A percentile compares a stretch with the other conserved stretches of the same genome.
phyloP scores from a whole-genome alignment of 2,113 vertebrate genomes.

The Zootoca vivipara region DNA sequence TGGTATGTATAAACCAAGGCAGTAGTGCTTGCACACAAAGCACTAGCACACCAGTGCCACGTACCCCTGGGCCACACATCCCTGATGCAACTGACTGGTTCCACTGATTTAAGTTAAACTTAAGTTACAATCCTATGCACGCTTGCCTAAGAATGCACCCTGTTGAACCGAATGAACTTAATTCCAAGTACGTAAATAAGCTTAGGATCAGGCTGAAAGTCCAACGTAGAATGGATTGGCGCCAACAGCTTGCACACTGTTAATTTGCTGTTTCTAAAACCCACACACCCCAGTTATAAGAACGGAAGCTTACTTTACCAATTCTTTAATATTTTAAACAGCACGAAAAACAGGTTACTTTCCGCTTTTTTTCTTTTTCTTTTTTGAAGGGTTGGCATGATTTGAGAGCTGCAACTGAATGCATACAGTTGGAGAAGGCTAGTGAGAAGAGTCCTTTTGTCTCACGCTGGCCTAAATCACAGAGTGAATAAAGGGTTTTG shows the following conservation, averaged over 20 bases:
- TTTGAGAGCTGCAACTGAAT: slow-evolving; percentile 70
- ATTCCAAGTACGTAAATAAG: background rate
- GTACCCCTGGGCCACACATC: background rate
- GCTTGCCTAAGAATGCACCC: background rate
- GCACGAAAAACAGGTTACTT: background rate
- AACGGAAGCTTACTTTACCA: background rate
- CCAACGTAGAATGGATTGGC: background rate
- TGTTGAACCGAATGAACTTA: background rate
- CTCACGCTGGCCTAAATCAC: slow-evolving; percentile 66
- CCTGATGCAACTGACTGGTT: background rate
- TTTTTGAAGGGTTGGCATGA: slow-evolving; percentile 48
- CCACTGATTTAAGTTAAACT: background rate
- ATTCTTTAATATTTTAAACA: background rate
- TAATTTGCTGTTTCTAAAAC: background rate
- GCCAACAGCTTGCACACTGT: background rate
- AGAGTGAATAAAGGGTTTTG: slow-evolving; percentile 75
- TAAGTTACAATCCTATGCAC: background rate
- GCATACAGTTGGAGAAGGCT: slow-evolving; percentile 55
- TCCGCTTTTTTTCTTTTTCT: background rate
- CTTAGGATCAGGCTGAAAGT: background rate
- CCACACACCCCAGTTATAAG: background rate
- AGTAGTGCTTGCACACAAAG: background rate
- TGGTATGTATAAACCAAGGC: background rate
- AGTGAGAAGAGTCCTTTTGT: slow-evolving; percentile 57
- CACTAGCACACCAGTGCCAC: background rate